Conservation (phyloP, 2,888 invertebrate genomes). For the Periphyllus acericola region DNA sequence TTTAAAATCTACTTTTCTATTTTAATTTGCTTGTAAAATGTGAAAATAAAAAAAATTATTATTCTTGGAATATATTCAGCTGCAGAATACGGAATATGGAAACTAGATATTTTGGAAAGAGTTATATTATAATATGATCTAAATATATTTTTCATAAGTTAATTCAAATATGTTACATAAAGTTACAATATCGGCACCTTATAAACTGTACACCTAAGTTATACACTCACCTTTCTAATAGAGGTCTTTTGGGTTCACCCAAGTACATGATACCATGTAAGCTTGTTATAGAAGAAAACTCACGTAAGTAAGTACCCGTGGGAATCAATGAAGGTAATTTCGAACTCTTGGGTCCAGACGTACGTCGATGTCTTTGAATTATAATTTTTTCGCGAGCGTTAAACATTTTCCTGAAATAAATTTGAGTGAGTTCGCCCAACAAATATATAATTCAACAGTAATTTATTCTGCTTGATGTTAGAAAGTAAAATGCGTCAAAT, state of each 20-base stretch:
- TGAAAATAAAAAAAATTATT: too few species aligned
- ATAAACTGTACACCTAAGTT: too few species aligned
- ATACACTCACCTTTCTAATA: constrained; percentile 63
- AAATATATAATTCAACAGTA: not conserved
- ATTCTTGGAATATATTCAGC: too few species aligned
- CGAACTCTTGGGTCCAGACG: not conserved
- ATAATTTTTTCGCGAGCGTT: constrained; percentile 9
- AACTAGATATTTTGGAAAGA: too few species aligned
- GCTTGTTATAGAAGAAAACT: constrained; percentile 63
- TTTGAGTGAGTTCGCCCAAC: not conserved
- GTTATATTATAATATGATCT: too few species aligned
- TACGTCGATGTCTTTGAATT: constrained; percentile 4
- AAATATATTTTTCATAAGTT: too few species aligned
- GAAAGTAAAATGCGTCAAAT: not conserved
- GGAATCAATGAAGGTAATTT: not conserved
- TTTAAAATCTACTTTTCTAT: too few species aligned
- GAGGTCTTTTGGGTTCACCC: constrained; percentile 62
- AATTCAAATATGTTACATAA: too few species aligned
- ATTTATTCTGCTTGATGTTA: not conserved
- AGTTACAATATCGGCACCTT: not conserved
- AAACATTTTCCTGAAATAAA: constrained; percentile 11
- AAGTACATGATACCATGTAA: constrained; percentile 64
- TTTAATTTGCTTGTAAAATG: too few species aligned
- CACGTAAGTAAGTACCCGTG: constrained; percentile 53
- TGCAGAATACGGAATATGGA: too few species aligned